A percentile compares a stretch with the other conserved stretches of the same genome.
Conservation (phyloP, 2,888 invertebrate genomes). For the Choreutis nemorana region DNA sequence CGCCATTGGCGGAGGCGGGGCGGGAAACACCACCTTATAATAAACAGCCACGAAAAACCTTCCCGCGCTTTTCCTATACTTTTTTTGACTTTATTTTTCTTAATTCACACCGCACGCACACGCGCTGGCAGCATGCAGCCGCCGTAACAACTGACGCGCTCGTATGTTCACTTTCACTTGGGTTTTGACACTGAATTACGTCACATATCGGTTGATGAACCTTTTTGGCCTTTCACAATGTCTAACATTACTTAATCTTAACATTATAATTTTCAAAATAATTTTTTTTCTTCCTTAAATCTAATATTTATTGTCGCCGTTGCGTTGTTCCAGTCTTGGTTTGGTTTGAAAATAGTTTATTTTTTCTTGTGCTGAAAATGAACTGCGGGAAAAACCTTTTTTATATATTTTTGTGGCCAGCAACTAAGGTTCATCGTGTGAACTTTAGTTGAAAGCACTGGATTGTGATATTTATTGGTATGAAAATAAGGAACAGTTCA, state of each 20-base stretch:
- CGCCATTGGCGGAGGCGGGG: constrained; percentile 56
- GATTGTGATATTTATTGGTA: no score
- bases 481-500: no score
- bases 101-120: constrained; percentile 18
- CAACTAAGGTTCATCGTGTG: no score
- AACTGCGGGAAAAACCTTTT: no score
- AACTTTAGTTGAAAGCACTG: no score
- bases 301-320: constrained; percentile 25
- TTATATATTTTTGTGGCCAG: no score
- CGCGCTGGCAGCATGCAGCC: constrained; percentile 21
- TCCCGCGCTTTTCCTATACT: constrained; percentile 15
- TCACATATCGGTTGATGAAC: constrained; percentile 17
- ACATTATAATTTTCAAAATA: background rate
- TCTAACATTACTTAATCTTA: constrained; percentile 17
- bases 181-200: constrained; percentile 18
- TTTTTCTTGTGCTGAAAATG: no score
- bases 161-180: constrained; percentile 34
- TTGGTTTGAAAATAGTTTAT: no score
- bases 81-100: constrained; percentile 14
- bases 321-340: constrained; percentile 8
- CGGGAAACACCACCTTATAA: constrained; percentile 29
- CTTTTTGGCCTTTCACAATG: constrained; percentile 16
- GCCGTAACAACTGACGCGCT: constrained; percentile 23
- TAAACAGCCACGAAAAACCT: constrained; percentile 33
- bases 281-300: constrained; percentile 6